Evolutionary conservation across 2,113 vertebrate species (phyloP).

Genomic region (Ifrita kowaldi): DNA sequence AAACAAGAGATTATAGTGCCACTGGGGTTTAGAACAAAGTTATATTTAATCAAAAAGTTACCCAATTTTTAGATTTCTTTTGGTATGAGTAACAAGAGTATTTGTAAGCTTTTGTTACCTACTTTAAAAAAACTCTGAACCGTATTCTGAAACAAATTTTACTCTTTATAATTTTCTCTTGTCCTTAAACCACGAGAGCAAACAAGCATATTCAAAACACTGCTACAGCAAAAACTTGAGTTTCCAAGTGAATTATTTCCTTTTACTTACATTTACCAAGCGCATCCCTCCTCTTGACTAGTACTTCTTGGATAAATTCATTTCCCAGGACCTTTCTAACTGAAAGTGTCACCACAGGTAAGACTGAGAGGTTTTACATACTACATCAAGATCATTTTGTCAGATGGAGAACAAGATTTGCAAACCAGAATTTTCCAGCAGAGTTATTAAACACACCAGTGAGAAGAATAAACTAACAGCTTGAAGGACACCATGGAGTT

Average conservation of each 20-base stretch:
- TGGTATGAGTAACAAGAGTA: not conserved
- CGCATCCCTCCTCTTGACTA: not conserved
- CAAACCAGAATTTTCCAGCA: not conserved
- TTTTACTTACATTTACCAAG: not conserved
- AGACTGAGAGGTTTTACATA: not conserved
- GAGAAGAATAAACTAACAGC: not conserved
- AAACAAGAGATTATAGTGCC: not conserved
- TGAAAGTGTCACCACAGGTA: not conserved
- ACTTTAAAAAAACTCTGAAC: not conserved
- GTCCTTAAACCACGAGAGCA: not conserved
- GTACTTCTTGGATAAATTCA: not conserved
- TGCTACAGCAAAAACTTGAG: not conserved
- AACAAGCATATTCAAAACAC: not conserved
- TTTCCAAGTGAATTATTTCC: not conserved
- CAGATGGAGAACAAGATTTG: not conserved
- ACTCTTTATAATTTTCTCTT: not conserved
- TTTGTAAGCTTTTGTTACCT: not conserved
- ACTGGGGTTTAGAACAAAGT: not conserved
- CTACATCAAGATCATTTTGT: not conserved
- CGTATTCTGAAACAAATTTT: not conserved
- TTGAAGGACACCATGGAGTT: not conserved
- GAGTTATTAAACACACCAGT: not conserved
- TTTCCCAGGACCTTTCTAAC: not conserved
- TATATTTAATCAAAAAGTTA: not conserved
- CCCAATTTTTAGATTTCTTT: not conserved